phyloP scores from a whole-genome alignment of 1,140 invertebrate species.

The Drosophila orena region DNA sequence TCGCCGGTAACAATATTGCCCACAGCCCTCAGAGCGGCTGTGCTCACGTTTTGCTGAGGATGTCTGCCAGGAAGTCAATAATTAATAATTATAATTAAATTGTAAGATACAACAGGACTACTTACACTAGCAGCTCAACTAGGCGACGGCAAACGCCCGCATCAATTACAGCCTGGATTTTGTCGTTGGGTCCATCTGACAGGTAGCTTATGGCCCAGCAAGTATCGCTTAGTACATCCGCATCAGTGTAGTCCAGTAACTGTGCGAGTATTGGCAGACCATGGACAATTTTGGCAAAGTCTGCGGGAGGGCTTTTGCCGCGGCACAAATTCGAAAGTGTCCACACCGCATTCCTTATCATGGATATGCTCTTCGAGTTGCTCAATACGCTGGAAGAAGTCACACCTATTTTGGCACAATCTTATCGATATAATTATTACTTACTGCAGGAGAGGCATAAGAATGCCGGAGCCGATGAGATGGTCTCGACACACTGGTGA shows the following conservation, averaged over 20 bases:
- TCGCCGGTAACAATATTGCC: constrained; percentile 99
- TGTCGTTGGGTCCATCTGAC: constrained; percentile 98
- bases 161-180: constrained; percentile 99
- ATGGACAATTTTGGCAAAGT: constrained; percentile 93
- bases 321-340: constrained; percentile 98
- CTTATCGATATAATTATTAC: constrained; percentile 66
- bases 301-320: constrained; percentile 98
- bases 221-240: constrained; percentile 96
- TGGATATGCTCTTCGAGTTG: constrained; percentile 93
- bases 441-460: constrained; percentile 95
- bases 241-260: constrained; percentile 94
- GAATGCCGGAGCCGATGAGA: constrained; percentile 93
- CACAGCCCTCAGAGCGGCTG: constrained; percentile 96
- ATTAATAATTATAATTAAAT: not conserved
- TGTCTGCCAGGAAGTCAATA: constrained; percentile 87
- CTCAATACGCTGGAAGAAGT: constrained; percentile 90
- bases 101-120: not conserved
- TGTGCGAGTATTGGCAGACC: constrained; percentile 95
- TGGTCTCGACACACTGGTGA: constrained; percentile 96
- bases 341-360: constrained; percentile 99
- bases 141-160: constrained; percentile 97
- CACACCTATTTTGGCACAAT: not conserved
- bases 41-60: constrained; percentile 95
- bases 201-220: constrained; percentile 98
- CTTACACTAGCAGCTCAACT: constrained; percentile 96